phyloP scores from a whole-genome alignment of 2,888 invertebrate genomes.

The Andrena haemorrhoa region DNA sequence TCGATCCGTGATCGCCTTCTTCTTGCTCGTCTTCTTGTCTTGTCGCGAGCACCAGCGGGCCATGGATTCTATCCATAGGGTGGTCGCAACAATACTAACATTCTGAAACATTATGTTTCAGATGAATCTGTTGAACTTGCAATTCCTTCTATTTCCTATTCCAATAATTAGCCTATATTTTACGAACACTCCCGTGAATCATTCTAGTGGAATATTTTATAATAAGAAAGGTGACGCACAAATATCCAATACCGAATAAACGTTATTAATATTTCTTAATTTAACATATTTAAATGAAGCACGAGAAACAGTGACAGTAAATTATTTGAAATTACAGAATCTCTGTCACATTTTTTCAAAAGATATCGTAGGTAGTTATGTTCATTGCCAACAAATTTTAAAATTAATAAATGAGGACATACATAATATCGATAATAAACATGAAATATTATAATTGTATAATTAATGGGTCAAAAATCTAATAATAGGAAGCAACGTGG shows the following conservation, averaged over 20 bases:
- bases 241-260: conserved; percentile 8
- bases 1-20: too few relatives aligned
- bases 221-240: conserved; percentile 4
- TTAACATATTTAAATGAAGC: conserved; percentile 6
- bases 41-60: too few relatives aligned
- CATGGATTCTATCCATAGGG: too few relatives aligned
- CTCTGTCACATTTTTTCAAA: neutral
- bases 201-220: conserved; percentile 25
- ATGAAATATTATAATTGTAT: conserved; percentile 2
- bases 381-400: conserved; percentile 18
- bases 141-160: neutral
- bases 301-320: neutral
- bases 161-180: neutral
- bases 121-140: conserved; percentile 11
- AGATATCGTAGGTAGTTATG: neutral
- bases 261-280: conserved; percentile 13
- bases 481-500: neutral
- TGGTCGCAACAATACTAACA: too few relatives aligned
- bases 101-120: conserved; percentile 36
- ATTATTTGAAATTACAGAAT: neutral
- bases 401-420: neutral
- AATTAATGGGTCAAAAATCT: neutral
- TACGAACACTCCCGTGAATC: neutral
- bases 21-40: too few relatives aligned
- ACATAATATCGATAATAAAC: neutral